Evolutionary conservation across 2,797 vertebrate genomes (phyloP).

Genomic region (Pelochelys cantorii): DNA sequence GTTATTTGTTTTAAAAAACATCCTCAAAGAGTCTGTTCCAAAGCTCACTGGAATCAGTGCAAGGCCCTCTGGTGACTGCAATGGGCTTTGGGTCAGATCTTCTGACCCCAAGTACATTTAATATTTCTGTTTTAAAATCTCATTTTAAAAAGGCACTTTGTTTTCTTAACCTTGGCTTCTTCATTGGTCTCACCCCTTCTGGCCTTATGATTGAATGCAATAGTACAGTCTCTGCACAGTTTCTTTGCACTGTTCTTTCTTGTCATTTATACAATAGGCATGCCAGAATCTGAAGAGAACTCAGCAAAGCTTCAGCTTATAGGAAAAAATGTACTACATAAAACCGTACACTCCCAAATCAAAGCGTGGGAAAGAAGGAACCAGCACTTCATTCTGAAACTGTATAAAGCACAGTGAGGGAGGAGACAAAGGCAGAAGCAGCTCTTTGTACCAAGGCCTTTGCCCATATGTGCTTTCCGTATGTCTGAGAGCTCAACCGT

Average conservation of each 20-base stretch:
- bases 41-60: neutral
- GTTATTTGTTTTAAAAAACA: slow-evolving; percentile 9
- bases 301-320: neutral
- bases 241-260: neutral
- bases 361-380: neutral
- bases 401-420: rapidly evolving
- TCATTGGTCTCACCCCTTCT: rapidly evolving
- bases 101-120: neutral
- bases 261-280: neutral
- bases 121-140: slow-evolving; percentile 33
- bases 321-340: neutral
- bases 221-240: rapidly evolving
- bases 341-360: neutral
- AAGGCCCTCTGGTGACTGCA: rapidly evolving
- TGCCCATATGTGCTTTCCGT: neutral
- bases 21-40: neutral
- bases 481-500: neutral
- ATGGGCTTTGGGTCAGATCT: neutral
- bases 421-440: neutral
- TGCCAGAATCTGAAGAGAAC: neutral
- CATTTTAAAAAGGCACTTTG: neutral
- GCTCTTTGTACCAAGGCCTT: neutral
- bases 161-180: rapidly evolving
- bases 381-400: neutral
- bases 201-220: rapidly evolving